A percentile compares a stretch with the other conserved stretches of the same genome.
phyloP scores from a whole-genome alignment of 1,140 invertebrate genomes.

The Heliothis virescens region DNA sequence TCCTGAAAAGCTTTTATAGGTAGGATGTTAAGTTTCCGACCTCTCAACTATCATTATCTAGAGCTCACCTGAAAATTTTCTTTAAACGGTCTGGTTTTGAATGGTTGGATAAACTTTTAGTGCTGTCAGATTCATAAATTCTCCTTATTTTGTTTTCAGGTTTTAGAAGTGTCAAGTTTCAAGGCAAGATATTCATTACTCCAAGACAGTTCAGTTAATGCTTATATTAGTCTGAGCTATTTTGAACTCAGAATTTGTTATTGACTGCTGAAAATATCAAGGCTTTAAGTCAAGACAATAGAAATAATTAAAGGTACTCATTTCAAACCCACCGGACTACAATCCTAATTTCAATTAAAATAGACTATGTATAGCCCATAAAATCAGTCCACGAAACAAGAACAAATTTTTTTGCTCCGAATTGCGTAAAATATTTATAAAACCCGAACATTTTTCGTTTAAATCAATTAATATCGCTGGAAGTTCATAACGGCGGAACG shows the following conservation, averaged over 20 bases:
- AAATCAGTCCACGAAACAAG: too few species aligned
- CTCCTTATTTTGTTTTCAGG: conserved; percentile 22
- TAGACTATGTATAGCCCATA: too few species aligned
- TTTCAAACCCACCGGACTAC: too few species aligned
- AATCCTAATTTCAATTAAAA: too few species aligned
- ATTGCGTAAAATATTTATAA: not conserved
- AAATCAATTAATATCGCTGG: conserved; percentile 15
- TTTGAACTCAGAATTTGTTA: too few species aligned
- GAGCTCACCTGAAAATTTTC: conserved; percentile 62
- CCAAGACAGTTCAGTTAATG: too few species aligned
- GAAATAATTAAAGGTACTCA: too few species aligned
- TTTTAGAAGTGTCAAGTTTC: conserved; percentile 2
- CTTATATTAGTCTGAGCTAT: too few species aligned
- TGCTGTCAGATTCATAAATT: conserved; percentile 23
- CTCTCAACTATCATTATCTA: conserved; percentile 73
- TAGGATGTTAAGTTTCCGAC: conserved; percentile 61
- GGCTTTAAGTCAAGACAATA: too few species aligned
- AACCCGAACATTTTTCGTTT: not conserved
- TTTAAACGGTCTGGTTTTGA: conserved; percentile 49
- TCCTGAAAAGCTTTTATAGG: conserved; percentile 71
- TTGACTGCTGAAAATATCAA: too few species aligned
- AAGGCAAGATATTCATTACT: not conserved
- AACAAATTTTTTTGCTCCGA: too few species aligned
- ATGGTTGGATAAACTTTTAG: conserved; percentile 34
- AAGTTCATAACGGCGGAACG: conserved; percentile 22